Percentiles rank a stretch among this genome's conserved stretches.
Conservation (phyloP, 2,113 vertebrate genomes). For the Quiscalus mexicanus region DNA sequence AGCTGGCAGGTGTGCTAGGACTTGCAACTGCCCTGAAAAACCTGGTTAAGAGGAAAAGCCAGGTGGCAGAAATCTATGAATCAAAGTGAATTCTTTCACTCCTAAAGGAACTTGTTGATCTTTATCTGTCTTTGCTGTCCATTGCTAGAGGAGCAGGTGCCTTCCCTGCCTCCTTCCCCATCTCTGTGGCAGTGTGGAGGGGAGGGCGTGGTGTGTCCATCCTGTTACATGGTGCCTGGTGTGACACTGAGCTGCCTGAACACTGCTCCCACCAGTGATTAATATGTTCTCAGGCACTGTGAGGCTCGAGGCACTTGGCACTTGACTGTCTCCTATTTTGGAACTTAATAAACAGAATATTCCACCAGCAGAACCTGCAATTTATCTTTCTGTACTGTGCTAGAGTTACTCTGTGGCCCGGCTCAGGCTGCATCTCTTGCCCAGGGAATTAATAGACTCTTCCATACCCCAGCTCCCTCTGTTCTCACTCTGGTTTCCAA, state of each 20-base stretch:
- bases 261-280: neutral
- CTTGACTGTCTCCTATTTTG: constrained; percentile 21
- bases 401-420: neutral
- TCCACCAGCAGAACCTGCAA: constrained; percentile 10
- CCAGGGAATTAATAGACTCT: constrained; percentile 55
- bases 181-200: fast-evolving
- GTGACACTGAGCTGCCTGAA: neutral
- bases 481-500: neutral
- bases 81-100: fast-evolving
- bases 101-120: neutral
- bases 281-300: neutral
- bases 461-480: neutral
- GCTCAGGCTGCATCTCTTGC: neutral
- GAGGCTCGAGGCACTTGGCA: constrained; percentile 15
- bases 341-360: constrained; percentile 51
- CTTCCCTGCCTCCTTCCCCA: neutral
- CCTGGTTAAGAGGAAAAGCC: neutral
- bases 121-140: neutral
- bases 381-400: neutral
- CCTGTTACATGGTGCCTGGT: neutral
- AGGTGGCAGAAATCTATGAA: neutral
- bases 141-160: neutral
- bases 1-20: fast-evolving
- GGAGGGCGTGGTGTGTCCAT: neutral
- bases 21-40: neutral